These are phyloP conservation scores for Diphyllodes magnificus DNA, from an alignment of 2,113 vertebrate genomes.

Conservation along the genomic window DNA sequence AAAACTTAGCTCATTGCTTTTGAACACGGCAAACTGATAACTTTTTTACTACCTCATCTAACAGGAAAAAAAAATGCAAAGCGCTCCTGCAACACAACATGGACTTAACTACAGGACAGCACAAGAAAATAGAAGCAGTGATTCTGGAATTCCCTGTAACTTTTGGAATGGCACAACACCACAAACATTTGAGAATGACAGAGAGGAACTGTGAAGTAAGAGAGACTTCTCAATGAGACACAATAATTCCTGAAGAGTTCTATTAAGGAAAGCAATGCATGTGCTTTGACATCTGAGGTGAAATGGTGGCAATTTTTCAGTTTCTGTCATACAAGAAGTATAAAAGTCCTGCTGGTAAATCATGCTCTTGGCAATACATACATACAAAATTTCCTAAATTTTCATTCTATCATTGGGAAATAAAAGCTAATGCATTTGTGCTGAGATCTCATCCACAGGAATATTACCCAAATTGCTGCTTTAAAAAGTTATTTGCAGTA, in stretches of 20 bases:
- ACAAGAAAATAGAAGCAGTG: background rate
- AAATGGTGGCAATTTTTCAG: background rate
- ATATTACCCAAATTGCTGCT: background rate
- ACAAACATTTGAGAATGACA: background rate
- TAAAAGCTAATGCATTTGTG: background rate
- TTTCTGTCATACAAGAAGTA: background rate
- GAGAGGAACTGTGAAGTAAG: background rate
- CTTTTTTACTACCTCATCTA: background rate
- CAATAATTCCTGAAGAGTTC: background rate
- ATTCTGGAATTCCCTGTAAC: background rate
- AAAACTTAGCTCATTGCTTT: background rate
- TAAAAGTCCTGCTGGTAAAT: background rate
- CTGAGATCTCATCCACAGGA: background rate
- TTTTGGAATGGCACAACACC: background rate
- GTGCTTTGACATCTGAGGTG: background rate
- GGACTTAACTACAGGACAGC: background rate
- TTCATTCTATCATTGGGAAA: background rate
- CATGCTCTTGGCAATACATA: background rate
- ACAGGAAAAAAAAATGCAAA: background rate
- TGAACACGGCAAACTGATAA: background rate
- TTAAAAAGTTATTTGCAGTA: background rate
- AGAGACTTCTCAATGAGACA: background rate
- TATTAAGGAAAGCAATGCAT: background rate
- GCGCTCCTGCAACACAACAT: background rate
- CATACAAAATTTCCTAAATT: accelerated